Conservation (phyloP, 2,888 invertebrate genomes). For the Diplolepis rosae region DNA sequence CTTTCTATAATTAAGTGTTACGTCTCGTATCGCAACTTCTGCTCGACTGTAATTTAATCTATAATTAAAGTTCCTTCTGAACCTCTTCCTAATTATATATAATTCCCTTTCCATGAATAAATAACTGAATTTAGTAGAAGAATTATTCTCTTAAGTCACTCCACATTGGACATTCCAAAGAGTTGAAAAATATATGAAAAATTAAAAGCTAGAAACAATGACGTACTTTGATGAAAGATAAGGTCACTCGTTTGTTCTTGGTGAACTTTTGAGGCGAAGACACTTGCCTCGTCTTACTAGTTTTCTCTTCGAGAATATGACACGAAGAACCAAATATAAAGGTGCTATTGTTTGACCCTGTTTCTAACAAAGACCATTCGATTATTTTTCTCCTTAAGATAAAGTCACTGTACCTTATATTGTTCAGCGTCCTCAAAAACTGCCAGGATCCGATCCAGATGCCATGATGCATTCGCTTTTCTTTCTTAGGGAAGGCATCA, state of each 20-base stretch:
- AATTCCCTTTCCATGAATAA: no score
- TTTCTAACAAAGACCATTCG: constrained; percentile 37
- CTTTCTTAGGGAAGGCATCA: not conserved
- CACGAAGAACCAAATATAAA: constrained; percentile 17
- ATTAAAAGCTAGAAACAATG: not conserved
- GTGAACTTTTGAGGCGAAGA: constrained; percentile 33
- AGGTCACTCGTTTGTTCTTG: constrained; percentile 58
- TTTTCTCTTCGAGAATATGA: not conserved
- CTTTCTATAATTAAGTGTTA: no score
- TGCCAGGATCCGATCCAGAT: not conserved
- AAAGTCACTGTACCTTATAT: constrained; percentile 29
- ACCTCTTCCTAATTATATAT: no score
- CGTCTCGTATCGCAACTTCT: no score
- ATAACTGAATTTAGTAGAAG: no score
- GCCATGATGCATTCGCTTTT: constrained; percentile 6
- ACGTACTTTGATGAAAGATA: constrained; percentile 45
- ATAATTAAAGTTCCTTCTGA: no score
- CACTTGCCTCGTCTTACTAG: constrained; percentile 2
- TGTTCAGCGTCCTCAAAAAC: constrained; percentile 19
- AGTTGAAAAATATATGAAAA: not conserved
- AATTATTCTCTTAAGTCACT: not conserved
- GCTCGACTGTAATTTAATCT: no score
- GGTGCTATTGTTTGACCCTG: constrained; percentile 18
- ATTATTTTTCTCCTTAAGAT: constrained; percentile 30
- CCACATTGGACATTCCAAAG: not conserved